These are phyloP conservation scores for Mesoligia furuncula DNA, from an alignment of 2,888 invertebrate genomes.

Conservation along the genomic window DNA sequence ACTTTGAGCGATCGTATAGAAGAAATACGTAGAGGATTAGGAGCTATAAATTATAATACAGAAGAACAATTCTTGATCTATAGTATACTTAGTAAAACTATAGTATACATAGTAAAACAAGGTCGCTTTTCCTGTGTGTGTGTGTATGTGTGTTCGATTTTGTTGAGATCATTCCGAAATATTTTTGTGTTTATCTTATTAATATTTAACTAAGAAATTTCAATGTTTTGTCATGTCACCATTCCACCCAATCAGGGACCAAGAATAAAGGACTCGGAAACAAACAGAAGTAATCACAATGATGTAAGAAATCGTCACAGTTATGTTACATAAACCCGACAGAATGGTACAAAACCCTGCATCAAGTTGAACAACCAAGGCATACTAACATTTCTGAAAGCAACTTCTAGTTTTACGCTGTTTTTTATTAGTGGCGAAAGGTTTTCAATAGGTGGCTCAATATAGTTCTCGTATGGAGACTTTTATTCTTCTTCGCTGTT, in stretches of 20 bases:
- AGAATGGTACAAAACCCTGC: neutral
- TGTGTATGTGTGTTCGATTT: too few relatives aligned
- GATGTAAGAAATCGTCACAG: neutral
- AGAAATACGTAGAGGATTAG: constrained; percentile 45
- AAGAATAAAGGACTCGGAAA: neutral
- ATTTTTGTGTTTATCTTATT: neutral
- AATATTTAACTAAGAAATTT: neutral
- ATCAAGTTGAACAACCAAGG: neutral
- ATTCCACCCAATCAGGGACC: neutral
- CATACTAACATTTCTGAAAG: neutral
- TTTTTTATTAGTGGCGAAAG: neutral
- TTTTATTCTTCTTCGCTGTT: neutral
- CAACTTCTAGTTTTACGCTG: neutral
- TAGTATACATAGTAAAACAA: neutral
- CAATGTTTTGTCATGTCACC: neutral
- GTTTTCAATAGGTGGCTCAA: too few relatives aligned
- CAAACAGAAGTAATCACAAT: neutral
- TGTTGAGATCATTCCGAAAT: neutral
- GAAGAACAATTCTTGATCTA: constrained; percentile 23
- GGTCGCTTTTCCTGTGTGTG: neutral
- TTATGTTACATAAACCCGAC: neutral
- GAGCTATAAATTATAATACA: neutral
- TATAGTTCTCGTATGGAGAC: neutral
- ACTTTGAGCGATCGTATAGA: constrained; percentile 66
- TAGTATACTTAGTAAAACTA: neutral